Conservation (phyloP, 2,888 invertebrate species). For the Bursaphelenchus okinawaensis region DNA sequence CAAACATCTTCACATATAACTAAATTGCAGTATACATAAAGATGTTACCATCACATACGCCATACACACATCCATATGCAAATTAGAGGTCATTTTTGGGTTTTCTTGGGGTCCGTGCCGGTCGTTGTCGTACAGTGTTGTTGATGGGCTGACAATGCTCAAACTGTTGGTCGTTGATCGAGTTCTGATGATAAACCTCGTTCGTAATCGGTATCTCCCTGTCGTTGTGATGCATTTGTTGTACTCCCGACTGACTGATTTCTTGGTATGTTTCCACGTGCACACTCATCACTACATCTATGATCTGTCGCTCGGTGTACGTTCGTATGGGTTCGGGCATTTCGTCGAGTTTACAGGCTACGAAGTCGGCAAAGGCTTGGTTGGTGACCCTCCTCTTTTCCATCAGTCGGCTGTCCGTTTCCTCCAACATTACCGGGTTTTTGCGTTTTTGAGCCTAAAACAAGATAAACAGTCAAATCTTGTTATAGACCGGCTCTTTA, state of each 20-base stretch:
- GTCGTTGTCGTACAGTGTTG: not conserved
- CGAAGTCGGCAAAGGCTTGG: constrained; percentile 12
- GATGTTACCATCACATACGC: too few species aligned
- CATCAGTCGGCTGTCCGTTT: constrained; percentile 12
- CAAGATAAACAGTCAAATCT: not conserved
- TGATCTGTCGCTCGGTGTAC: constrained; percentile 14
- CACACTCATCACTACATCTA: constrained; percentile 3
- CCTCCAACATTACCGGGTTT: not conserved
- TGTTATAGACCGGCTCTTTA: too few species aligned
- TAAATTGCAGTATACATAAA: too few species aligned
- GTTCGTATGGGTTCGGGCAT: constrained; percentile 11
- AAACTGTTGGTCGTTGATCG: not conserved
- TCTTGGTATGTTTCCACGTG: constrained; percentile 10
- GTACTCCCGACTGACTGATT: constrained; percentile 4
- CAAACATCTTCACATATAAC: too few species aligned
- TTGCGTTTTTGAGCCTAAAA: constrained; percentile 10
- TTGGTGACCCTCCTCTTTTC: constrained; percentile 10
- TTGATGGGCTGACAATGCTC: constrained; percentile 5
- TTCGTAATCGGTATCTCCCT: constrained; percentile 6
- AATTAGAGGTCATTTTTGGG: not conserved
- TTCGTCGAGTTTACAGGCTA: constrained; percentile 13
- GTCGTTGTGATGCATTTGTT: not conserved
- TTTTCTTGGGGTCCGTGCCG: not conserved
- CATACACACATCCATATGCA: too few species aligned
- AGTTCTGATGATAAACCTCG: constrained; percentile 7